Conservation (phyloP, 2,888 invertebrate genomes). For the Caenorhabditis wallacei region DNA sequence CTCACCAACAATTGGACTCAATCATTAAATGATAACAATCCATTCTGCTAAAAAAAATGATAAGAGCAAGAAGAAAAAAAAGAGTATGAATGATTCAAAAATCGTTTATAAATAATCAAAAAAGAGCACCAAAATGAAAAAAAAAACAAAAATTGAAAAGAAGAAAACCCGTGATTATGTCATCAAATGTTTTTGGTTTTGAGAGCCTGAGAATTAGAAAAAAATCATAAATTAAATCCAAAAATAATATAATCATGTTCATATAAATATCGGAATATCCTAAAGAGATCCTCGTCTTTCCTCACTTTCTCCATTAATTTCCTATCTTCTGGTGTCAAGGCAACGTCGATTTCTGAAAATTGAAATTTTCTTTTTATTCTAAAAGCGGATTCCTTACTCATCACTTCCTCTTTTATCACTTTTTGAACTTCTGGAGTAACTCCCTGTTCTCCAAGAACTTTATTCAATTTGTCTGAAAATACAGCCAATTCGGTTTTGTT, state of each 20-base stretch:
- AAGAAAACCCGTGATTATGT: slow-evolving; percentile 40
- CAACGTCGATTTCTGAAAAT: slow-evolving; percentile 49
- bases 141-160: slow-evolving; percentile 2
- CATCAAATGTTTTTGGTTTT: slow-evolving; percentile 16
- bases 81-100: slow-evolving; percentile 18
- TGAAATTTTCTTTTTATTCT: background rate
- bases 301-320: slow-evolving; percentile 29
- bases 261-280: slow-evolving; percentile 56
- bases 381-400: slow-evolving; percentile 33
- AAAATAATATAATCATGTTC: slow-evolving; percentile 60
- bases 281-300: slow-evolving; percentile 44
- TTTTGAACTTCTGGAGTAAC: slow-evolving; percentile 21
- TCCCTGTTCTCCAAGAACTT: slow-evolving; percentile 50
- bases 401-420: slow-evolving; percentile 38
- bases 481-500: slow-evolving; percentile 31
- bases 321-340: slow-evolving; percentile 17
- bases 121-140: slow-evolving; percentile 5
- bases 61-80: background rate
- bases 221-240: slow-evolving; percentile 30
- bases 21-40: background rate
- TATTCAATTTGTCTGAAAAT: slow-evolving; percentile 34
- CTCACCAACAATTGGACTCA: slow-evolving; percentile 19
- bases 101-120: slow-evolving; percentile 21
- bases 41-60: background rate
- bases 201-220: background rate